A percentile compares a stretch with the other conserved stretches of the same genome.
Conservation (phyloP, 2,113 vertebrate species). For the Sardina pilchardus region DNA sequence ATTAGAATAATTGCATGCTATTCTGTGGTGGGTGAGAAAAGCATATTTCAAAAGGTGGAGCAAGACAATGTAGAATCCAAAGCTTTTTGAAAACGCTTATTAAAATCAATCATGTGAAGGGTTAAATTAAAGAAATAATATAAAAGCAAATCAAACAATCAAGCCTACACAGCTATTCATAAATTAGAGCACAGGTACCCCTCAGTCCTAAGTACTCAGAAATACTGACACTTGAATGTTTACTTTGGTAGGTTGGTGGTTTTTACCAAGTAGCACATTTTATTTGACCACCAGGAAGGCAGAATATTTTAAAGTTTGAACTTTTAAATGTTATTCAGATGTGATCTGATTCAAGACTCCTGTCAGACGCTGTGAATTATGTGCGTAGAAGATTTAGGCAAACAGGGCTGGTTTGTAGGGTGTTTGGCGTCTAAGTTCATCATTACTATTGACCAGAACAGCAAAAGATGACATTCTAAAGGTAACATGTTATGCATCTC, state of each 20-base stretch:
- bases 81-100: neutral
- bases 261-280: slow-evolving; percentile 13
- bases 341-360: slow-evolving; percentile 6
- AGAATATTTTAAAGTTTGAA: slow-evolving; percentile 10
- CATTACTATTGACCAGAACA: neutral
- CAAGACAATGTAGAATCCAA: neutral
- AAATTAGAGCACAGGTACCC: neutral
- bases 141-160: neutral
- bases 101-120: neutral
- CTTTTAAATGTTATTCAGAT: slow-evolving; percentile 9
- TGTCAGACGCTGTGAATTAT: neutral
- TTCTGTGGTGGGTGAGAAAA: slow-evolving; percentile 29
- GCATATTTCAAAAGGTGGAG: neutral
- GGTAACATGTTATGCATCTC: neutral
- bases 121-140: neutral
- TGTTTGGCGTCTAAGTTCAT: neutral
- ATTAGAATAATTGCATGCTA: slow-evolving; percentile 61
- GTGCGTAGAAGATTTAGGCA: neutral
- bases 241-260: slow-evolving; percentile 10
- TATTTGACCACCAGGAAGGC: slow-evolving; percentile 18
- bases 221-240: slow-evolving; percentile 13
- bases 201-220: neutral
- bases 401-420: neutral
- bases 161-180: neutral
- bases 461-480: neutral